Evolutionary conservation across 1,140 invertebrate species (phyloP).

Genomic region (Yoshiicerus persimilis): DNA sequence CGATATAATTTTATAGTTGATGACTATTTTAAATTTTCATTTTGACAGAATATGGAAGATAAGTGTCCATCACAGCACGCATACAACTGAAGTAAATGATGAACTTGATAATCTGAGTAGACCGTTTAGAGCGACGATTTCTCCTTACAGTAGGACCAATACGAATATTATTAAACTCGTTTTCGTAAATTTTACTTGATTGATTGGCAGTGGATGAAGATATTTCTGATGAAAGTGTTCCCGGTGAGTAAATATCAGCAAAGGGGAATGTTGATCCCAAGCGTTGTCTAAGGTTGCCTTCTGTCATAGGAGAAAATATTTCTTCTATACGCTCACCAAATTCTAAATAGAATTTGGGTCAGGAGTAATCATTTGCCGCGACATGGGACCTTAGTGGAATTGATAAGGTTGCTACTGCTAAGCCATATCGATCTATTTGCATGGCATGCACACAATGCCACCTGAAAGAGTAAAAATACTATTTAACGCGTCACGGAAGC

Average conservation of each 20-base stretch:
- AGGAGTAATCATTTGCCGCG: constrained; percentile 37
- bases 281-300: background rate
- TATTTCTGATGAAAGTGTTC: background rate
- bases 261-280: constrained; percentile 17
- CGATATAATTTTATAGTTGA: background rate
- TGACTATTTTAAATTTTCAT: background rate
- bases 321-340: constrained; percentile 42
- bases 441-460: constrained; percentile 54
- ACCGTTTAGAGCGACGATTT: background rate
- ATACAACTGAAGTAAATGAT: constrained; percentile 44
- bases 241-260: background rate
- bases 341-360: constrained; percentile 44
- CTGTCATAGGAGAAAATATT: constrained; percentile 34
- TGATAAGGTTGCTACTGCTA: constrained; percentile 49
- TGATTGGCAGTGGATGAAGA: constrained; percentile 24
- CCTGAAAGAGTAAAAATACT: background rate
- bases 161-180: background rate
- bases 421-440: constrained; percentile 52
- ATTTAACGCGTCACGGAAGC: background rate
- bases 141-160: background rate
- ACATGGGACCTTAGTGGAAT: constrained; percentile 48
- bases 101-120: constrained; percentile 35
- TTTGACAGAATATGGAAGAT: constrained; percentile 36
- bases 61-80: constrained; percentile 35
- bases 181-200: background rate